Evolutionary conservation across 2,888 invertebrate species (phyloP).

Genomic region (Diogma glabrata): DNA sequence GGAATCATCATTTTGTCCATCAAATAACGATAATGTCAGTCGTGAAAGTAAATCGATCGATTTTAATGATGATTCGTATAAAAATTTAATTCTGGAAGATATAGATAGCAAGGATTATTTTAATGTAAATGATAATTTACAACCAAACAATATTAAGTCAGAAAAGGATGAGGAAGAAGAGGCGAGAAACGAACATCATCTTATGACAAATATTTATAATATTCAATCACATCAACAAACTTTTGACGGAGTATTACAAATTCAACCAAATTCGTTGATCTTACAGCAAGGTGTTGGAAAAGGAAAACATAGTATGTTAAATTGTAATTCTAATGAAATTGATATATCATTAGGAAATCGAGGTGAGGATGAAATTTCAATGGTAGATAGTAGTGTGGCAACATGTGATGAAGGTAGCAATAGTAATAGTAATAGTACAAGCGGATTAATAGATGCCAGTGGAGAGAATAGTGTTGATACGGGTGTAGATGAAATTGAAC

Average conservation of each 20-base stretch:
- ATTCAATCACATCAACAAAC: conserved; percentile 13
- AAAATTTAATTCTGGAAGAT: neutral
- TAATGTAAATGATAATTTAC: conserved; percentile 3
- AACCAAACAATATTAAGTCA: conserved; percentile 4
- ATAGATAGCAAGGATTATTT: conserved; percentile 3
- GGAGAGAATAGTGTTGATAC: conserved; percentile 19
- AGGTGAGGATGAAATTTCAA: neutral
- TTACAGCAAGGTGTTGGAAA: conserved; percentile 9
- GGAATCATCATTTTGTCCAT: neutral
- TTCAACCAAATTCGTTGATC: conserved; percentile 19
- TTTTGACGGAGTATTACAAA: conserved; percentile 19
- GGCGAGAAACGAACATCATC: neutral
- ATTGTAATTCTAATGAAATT: conserved; percentile 4
- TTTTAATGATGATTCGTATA: conserved; percentile 4
- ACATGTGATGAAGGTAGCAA: conserved; percentile 22
- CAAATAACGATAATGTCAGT: conserved; percentile 2
- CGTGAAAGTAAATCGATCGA: conserved; percentile 7
- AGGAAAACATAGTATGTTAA: neutral
- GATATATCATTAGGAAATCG: conserved; percentile 6
- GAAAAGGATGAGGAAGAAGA: conserved; percentile 5
- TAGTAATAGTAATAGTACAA: conserved; percentile 30
- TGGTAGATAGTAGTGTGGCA: conserved; percentile 16
- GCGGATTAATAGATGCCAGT: conserved; percentile 32
- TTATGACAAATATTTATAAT: conserved; percentile 11
- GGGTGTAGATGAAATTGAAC: conserved; percentile 23